These are phyloP conservation scores for Apamea crenata DNA, from an alignment of 2,888 invertebrate species.

Conservation along the genomic window DNA sequence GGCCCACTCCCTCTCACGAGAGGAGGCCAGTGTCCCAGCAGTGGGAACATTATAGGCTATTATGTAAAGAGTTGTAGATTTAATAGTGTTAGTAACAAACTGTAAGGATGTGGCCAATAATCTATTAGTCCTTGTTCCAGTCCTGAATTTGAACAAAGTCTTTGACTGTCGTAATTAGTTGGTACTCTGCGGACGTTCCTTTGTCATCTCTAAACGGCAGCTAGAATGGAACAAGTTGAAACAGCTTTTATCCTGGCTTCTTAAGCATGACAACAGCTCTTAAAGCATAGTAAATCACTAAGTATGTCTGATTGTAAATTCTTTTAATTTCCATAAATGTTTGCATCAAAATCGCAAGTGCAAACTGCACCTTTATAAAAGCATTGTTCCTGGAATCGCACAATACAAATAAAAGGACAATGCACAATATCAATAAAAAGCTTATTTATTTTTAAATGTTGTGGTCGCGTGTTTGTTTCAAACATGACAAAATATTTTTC, in stretches of 20 bases:
- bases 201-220: background rate
- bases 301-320: background rate
- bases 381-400: background rate
- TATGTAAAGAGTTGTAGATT: too few species aligned
- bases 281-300: background rate
- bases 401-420: background rate
- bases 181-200: background rate
- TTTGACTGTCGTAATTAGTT: background rate
- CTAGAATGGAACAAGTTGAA: background rate
- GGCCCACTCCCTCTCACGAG: too few species aligned
- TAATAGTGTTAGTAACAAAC: background rate
- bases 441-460: slow-evolving; percentile 1
- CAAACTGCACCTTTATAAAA: background rate
- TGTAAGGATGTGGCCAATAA: background rate
- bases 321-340: background rate
- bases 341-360: background rate
- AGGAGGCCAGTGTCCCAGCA: too few species aligned
- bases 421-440: slow-evolving; percentile 13
- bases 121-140: background rate
- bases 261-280: background rate
- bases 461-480: background rate
- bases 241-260: background rate
- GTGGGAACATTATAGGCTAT: too few species aligned
- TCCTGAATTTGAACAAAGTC: background rate
- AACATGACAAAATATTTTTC: background rate